A percentile compares a stretch with the other conserved stretches of the same genome.
These are phyloP conservation scores for Tortricodes alternella DNA, from an alignment of 2,888 invertebrate genomes.

Conservation along the genomic window DNA sequence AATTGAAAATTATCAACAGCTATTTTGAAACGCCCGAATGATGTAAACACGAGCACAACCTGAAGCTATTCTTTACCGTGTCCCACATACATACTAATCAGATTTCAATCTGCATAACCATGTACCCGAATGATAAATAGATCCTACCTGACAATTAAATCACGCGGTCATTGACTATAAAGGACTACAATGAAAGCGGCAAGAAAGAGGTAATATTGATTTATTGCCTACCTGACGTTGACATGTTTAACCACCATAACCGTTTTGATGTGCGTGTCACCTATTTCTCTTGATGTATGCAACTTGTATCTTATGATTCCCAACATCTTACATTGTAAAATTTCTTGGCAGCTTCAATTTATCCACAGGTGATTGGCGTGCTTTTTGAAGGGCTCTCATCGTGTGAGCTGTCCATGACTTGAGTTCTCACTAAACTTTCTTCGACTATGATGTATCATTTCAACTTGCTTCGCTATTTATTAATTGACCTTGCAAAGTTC, in stretches of 20 bases:
- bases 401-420: not conserved
- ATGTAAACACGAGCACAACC: not conserved
- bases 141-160: constrained; percentile 7
- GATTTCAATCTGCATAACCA: not conserved
- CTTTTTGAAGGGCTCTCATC: not conserved
- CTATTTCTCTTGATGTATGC: not conserved
- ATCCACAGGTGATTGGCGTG: not conserved
- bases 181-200: not conserved
- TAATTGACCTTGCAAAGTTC: too few relatives aligned
- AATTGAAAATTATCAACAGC: not conserved
- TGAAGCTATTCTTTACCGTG: constrained; percentile 1
- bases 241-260: too few relatives aligned
- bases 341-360: not conserved
- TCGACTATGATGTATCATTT: not conserved
- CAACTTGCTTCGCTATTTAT: too few relatives aligned
- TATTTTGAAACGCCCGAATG: not conserved
- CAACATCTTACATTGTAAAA: not conserved
- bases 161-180: not conserved
- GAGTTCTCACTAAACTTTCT: too few relatives aligned
- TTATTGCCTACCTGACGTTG: too few relatives aligned
- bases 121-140: constrained; percentile 12
- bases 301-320: not conserved
- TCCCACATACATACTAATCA: constrained; percentile 16
- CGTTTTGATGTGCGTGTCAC: too few relatives aligned
- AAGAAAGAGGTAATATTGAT: not conserved